Evolutionary conservation across 2,113 vertebrate species (phyloP).

Genomic region (Opisthocomus hoazin): DNA sequence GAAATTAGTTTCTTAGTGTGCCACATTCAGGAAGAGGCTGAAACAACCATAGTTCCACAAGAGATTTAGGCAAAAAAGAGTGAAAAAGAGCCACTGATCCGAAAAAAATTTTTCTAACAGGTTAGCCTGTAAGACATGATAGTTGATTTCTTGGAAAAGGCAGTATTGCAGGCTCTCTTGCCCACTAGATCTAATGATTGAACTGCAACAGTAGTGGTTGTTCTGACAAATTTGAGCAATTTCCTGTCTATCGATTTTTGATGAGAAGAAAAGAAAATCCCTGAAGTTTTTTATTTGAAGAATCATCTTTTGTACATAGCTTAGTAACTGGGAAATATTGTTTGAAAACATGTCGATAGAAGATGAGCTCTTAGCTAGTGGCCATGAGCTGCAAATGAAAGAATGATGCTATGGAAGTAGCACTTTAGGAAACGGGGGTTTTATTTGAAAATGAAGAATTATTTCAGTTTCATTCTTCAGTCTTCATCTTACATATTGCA

Average conservation of each 20-base stretch:
- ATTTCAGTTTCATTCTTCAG: background rate
- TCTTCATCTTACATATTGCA: background rate
- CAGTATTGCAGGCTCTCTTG: background rate
- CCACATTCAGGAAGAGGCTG: background rate
- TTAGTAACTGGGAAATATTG: slow-evolving; percentile 29
- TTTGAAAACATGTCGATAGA: slow-evolving; percentile 29
- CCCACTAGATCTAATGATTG: background rate
- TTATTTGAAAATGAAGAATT: slow-evolving; percentile 32
- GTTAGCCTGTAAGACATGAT: background rate
- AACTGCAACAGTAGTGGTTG: background rate
- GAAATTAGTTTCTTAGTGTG: background rate
- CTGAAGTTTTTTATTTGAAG: background rate
- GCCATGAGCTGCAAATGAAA: background rate
- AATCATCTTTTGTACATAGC: background rate
- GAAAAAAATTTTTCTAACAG: background rate
- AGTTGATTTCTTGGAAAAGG: background rate
- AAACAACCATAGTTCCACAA: background rate
- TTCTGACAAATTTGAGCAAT: slow-evolving; percentile 50
- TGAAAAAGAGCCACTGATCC: background rate
- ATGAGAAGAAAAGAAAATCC: slow-evolving; percentile 31
- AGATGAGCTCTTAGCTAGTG: background rate
- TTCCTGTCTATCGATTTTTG: slow-evolving; percentile 43
- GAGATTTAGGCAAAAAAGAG: background rate
- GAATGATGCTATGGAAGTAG: background rate
- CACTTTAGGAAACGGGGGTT: background rate